A percentile compares a stretch with the other conserved stretches of the same genome.
Conservation (phyloP, 23 tunicate genomes). For the Ciona savignyi region DNA sequence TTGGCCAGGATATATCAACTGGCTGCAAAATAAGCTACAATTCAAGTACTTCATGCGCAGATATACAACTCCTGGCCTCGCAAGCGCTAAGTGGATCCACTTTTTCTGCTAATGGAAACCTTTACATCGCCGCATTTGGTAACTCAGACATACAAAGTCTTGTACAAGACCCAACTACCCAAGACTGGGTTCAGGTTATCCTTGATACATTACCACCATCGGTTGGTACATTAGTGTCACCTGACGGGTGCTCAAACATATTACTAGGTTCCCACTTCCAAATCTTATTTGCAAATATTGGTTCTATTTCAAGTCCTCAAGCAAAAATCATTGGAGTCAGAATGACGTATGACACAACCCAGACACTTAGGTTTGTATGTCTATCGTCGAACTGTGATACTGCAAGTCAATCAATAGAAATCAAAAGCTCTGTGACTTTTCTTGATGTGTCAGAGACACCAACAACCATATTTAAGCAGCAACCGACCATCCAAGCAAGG, state of each 20-base stretch:
- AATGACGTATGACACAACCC: slow-evolving; percentile 7
- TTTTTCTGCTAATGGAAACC: background rate
- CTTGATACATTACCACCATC: background rate
- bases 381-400: slow-evolving; percentile 10
- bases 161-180: slow-evolving; percentile 6
- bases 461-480: slow-evolving; percentile 16
- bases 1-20: slow-evolving; percentile 6
- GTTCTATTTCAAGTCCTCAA: slow-evolving; percentile 52
- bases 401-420: slow-evolving; percentile 28
- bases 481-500: slow-evolving; percentile 33
- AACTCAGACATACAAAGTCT: slow-evolving; percentile 11
- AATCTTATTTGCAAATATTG: slow-evolving; percentile 56
- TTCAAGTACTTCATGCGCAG: background rate
- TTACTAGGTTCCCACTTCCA: slow-evolving; percentile 23
- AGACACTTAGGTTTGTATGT: slow-evolving; percentile 33
- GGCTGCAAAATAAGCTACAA: slow-evolving; percentile 1
- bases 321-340: slow-evolving; percentile 44
- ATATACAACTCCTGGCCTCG: background rate
- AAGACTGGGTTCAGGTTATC: slow-evolving; percentile 10
- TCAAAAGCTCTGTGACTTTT: slow-evolving; percentile 54
- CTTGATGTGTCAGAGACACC: slow-evolving; percentile 53
- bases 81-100: background rate
- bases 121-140: slow-evolving; percentile 41
- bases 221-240: slow-evolving; percentile 7
- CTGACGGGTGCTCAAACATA: slow-evolving; percentile 14